phyloP scores from a whole-genome alignment of 2,113 vertebrate species.

The cattle (Bos taurus) region DNA sequence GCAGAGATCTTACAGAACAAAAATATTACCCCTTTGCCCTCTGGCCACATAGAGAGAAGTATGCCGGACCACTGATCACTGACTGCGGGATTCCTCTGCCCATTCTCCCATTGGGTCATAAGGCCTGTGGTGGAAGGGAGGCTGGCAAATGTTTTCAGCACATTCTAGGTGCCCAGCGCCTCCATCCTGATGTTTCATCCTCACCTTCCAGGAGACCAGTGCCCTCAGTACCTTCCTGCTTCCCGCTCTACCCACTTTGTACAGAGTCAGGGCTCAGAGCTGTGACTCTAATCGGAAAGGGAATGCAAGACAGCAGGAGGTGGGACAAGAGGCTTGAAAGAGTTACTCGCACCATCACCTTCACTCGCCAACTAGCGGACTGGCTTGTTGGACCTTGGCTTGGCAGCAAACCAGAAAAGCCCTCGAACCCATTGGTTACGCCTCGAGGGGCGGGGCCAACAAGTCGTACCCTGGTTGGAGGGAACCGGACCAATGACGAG shows the following conservation, averaged over 20 bases:
- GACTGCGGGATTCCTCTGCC: not conserved
- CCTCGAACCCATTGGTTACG: too few relatives aligned
- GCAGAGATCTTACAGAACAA: not conserved
- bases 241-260: not conserved
- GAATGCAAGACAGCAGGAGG: too few relatives aligned
- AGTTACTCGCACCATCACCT: fast-evolving
- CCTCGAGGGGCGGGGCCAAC: too few relatives aligned
- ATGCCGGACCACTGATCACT: not conserved
- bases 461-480: too few relatives aligned
- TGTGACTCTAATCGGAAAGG: fast-evolving
- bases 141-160: not conserved
- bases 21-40: not conserved
- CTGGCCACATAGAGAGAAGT: not conserved
- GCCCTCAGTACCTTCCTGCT: not conserved
- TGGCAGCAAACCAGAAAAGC: not conserved
- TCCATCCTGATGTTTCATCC: too few relatives aligned
- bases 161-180: not conserved
- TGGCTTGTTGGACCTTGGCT: not conserved
- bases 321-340: fast-evolving
- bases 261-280: not conserved
- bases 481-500: too few relatives aligned
- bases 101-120: not conserved
- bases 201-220: too few relatives aligned
- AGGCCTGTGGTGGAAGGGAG: not conserved
- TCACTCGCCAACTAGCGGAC: fast-evolving